Percentiles rank a stretch among this genome's conserved stretches.
These are phyloP conservation scores for Orientallactaga bullata DNA, from an alignment of 2,113 vertebrate genomes.

Conservation along the genomic window DNA sequence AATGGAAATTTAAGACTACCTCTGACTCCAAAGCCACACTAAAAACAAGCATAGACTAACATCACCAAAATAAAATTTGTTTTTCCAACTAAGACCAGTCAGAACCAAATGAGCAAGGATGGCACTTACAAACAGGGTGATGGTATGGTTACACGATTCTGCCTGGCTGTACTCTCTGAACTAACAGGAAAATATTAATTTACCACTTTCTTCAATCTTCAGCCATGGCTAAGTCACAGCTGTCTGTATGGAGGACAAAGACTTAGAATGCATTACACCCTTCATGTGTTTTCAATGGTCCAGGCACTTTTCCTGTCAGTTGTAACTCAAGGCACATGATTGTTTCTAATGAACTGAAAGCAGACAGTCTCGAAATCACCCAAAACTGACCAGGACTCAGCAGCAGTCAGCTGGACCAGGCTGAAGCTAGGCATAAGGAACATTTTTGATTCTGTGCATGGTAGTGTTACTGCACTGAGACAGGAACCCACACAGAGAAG, in stretches of 20 bases:
- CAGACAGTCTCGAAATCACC: constrained; percentile 6
- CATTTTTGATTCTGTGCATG: background rate
- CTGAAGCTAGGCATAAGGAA: background rate
- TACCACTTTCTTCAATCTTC: background rate
- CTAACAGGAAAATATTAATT: background rate
- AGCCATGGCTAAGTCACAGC: background rate
- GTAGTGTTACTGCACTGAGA: background rate
- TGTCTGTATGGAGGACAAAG: background rate
- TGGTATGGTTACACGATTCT: background rate
- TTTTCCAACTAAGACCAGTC: background rate
- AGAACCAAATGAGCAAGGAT: constrained; percentile 29
- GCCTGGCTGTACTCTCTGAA: background rate
- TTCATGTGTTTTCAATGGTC: background rate
- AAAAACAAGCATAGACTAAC: constrained; percentile 1
- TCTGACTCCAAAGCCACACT: background rate
- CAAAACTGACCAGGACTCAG: background rate
- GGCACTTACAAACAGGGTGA: background rate
- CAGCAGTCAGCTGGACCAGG: background rate
- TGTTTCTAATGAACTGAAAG: constrained; percentile 9
- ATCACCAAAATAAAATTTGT: background rate
- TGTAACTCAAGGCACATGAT: background rate
- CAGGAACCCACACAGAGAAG: background rate
- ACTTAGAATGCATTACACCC: background rate
- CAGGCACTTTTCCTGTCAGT: background rate
- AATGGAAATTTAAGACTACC: background rate